Conservation (phyloP, 2,113 vertebrate genomes). For the Symphodus melops region DNA sequence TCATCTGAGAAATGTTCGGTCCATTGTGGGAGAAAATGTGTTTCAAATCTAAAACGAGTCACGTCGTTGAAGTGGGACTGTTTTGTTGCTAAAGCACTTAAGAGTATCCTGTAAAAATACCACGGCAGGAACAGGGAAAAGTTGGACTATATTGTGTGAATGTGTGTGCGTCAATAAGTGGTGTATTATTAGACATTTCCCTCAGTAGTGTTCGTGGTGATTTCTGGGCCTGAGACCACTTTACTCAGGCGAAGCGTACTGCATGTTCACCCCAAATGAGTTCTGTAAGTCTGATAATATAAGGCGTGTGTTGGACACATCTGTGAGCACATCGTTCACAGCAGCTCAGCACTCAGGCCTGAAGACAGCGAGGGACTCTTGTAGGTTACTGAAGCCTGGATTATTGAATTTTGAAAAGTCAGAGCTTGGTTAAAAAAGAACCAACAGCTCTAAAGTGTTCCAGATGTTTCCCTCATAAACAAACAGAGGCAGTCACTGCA, state of each 20-base stretch:
- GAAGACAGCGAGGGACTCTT: background rate
- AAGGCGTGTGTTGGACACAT: background rate
- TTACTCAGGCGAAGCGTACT: constrained; percentile 25
- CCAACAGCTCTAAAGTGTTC: too few species aligned
- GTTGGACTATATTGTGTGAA: background rate
- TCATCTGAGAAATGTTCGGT: background rate
- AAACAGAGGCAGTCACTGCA: too few species aligned
- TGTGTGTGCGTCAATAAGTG: background rate
- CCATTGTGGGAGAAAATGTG: background rate
- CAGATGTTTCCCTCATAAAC: too few species aligned
- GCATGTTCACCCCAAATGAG: constrained; percentile 21
- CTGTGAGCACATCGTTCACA: background rate
- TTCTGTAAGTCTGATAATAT: background rate
- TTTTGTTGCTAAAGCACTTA: background rate
- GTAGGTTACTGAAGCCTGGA: too few species aligned
- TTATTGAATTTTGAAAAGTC: too few species aligned
- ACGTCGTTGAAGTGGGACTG: background rate
- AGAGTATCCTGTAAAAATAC: background rate
- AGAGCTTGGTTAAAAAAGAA: too few species aligned
- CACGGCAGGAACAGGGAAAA: background rate
- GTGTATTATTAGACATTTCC: background rate
- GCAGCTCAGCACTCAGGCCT: background rate
- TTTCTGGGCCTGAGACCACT: constrained; percentile 2
- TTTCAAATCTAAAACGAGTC: background rate
- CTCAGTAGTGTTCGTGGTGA: background rate